Base-by-base conservation (phyloP, 2,888 invertebrate species). In the Nezara viridula region DNA sequence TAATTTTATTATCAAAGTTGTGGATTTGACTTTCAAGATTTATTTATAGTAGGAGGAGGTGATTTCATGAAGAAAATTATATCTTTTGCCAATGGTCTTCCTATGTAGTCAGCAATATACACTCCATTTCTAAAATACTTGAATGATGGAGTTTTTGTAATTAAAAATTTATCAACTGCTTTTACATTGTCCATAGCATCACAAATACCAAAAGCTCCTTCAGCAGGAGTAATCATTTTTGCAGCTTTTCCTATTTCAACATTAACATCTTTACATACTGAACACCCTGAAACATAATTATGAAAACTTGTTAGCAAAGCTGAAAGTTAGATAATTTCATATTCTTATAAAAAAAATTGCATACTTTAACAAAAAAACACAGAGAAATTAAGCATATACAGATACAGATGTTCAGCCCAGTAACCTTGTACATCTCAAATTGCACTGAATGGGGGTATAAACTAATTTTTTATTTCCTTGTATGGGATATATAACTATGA, bases 1-100 rank as follows among this genome's bases (percentile, higher is more conserved):
- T 37, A 81, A 44, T n/a, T 77, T 81, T 81, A 81, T 81, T 81
- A 44, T 81, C n/a, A 99, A 99, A 0, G 98, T 97, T 88, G 97
- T 73, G 6, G 4, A 19, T 37, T 37, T 21, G 66, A 37, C 19
- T 60, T 60, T 27, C 10, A 27, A 27, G 60, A 27, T 73, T 27
- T 27, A 12, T 21, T 73, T 1, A n/a, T n/a, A 50, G 37, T 21
- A 32, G 10, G 49, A 49, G 88, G 88, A 24, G 88, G 88, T 21
- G 55, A 66, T 88, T 77, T 88, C 88, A 88, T 88, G 37, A 88
- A 88, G 24, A 32, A 27, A 32, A 88, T 77, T 44, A 88, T 88
- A 77, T 88, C 88, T 40, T 66, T 49, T 47, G 88, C 88, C 19
- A 88, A 21, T 47, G 88, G 88, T 44, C 60, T 88, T 88, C 88